Base-by-base conservation (phyloP, 2,113 vertebrate species). In the Barnardius zonarius region DNA sequence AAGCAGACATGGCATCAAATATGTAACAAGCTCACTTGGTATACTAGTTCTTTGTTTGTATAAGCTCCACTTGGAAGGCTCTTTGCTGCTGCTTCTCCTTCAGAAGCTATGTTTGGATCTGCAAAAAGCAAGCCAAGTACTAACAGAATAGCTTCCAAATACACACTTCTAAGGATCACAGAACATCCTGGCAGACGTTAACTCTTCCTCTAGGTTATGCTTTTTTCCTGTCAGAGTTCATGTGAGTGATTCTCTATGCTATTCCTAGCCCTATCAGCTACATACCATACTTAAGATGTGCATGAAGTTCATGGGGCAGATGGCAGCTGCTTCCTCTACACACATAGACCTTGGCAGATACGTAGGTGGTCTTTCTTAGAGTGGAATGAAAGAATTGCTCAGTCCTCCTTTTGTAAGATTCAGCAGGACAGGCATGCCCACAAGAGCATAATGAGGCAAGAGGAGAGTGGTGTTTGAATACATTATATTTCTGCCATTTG, bases 361-460 rank as follows among this genome's bases (percentile, higher is more conserved):
- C 1, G 5, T 7, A 23, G 13, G 6, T 16, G 17, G 31, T 9
- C 4, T 37, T 2, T 22, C 9, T 68, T 43, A 17, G 2, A 20
- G 15, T 33, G 31, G 31, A 54, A 17, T 8, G 31, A 37, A 48
- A 62, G 22, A 84, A 22, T 8, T 48, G n/a, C 30, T 61, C 7
- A 8, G 27, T 54, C 12, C 6, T 73, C n/a, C 27, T 67, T 43
- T 44, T 74, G 14, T 83, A n/a, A 48, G 46, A 55, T 18, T 14
- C 9, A 37, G 14, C 14, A 43, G 51, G 31, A 41, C 25, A 43
- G 59, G 7, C 17, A 9, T 73, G 17, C 11, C 30, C 33, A 31
- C 7, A 72, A 66, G 51, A 30, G 46, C 8, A 2, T 41, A 41
- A 25, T n/a, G 31, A 9, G 30, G 27, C 10, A 15, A 54, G 18